These are phyloP conservation scores for Crepidodera aurea DNA, from an alignment of 2,888 invertebrate species.

Conservation along the genomic window DNA sequence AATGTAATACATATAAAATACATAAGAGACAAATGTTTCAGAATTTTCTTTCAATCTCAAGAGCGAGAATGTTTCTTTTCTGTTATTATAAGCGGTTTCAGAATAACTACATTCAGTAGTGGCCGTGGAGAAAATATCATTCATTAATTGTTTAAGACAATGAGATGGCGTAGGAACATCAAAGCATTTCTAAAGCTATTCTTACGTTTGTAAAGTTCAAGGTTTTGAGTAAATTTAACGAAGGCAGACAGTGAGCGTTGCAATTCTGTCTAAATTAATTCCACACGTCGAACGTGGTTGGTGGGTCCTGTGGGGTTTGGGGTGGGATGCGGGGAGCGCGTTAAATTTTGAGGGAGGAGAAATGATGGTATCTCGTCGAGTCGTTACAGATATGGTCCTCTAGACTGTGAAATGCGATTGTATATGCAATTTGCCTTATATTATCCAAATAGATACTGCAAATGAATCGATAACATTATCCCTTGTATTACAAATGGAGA, in stretches of 20 bases:
- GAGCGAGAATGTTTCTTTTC: too few species aligned
- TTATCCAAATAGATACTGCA: conserved; percentile 53
- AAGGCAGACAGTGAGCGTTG: conserved; percentile 9
- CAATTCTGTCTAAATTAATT: conserved; percentile 34
- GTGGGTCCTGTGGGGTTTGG: not conserved
- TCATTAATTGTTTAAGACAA: too few species aligned
- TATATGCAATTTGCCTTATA: conserved; percentile 55
- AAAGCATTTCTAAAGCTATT: not conserved
- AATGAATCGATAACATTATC: conserved; percentile 52
- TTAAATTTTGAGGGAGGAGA: conserved; percentile 29
- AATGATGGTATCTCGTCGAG: conserved; percentile 36
- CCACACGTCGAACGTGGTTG: conserved; percentile 33
- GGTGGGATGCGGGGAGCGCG: conserved; percentile 8
- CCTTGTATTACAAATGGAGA: conserved; percentile 29
- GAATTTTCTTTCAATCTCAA: too few species aligned
- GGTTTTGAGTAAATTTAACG: conserved; percentile 3
- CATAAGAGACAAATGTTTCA: too few species aligned
- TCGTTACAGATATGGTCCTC: conserved; percentile 47
- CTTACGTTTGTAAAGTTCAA: not conserved
- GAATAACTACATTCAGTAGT: too few species aligned
- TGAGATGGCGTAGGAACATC: too few species aligned
- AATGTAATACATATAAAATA: too few species aligned
- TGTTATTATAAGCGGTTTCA: too few species aligned
- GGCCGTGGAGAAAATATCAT: too few species aligned
- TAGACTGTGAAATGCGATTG: conserved; percentile 54